phyloP scores from a whole-genome alignment of 2,888 invertebrate species.

The Pachycephus smyrnensis region DNA sequence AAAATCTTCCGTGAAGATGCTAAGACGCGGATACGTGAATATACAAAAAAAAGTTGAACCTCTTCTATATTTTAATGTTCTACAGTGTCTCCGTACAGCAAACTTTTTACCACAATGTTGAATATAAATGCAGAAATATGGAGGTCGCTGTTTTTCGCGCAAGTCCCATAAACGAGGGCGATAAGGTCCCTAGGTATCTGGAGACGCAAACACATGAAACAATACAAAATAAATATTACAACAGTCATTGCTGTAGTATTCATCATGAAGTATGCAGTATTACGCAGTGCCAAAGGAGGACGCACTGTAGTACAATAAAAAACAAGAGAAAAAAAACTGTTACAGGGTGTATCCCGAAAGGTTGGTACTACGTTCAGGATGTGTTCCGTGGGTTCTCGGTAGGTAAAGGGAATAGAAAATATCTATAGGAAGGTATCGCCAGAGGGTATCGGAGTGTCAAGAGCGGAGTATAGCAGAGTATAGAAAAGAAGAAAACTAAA shows the following conservation, averaged over 20 bases:
- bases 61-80: neutral
- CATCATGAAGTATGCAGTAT: neutral
- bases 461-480: neutral
- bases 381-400: neutral
- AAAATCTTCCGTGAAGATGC: neutral
- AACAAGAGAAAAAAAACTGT: neutral
- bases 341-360: neutral
- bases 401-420: neutral
- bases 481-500: neutral
- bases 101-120: neutral
- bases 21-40: neutral
- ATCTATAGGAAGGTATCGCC: neutral
- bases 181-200: neutral
- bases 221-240: neutral
- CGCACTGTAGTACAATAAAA: neutral
- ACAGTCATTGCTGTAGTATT: neutral
- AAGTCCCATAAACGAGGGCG: neutral
- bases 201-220: neutral
- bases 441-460: neutral
- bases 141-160: neutral
- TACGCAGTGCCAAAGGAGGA: neutral
- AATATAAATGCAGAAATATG: neutral
- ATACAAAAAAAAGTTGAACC: neutral
- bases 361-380: neutral
- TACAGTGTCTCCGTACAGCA: neutral